Percentiles rank a stretch among this genome's conserved stretches.
phyloP scores from a whole-genome alignment of 2,888 invertebrate genomes.

The Pachymerium ferrugineum region DNA sequence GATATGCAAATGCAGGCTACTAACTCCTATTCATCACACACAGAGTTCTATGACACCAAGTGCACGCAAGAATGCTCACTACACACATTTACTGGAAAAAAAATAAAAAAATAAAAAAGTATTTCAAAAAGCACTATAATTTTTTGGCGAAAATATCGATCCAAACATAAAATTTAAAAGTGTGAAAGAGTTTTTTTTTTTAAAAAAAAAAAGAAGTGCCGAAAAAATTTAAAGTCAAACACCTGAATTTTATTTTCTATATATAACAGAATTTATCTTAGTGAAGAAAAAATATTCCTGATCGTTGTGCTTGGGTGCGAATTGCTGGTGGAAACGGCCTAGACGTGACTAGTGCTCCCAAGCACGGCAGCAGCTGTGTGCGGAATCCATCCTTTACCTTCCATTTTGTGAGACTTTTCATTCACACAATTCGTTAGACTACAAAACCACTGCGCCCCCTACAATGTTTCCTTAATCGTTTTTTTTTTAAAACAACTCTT shows the following conservation, averaged over 20 bases:
- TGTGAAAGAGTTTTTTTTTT: no score
- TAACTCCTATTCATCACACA: constrained; percentile 25
- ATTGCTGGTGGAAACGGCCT: constrained; percentile 8
- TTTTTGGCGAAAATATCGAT: background rate
- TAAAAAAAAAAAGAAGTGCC: background rate
- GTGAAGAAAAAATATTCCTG: constrained; percentile 17
- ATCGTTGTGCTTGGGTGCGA: constrained; percentile 27
- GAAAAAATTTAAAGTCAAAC: no score
- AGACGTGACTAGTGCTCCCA: constrained; percentile 19
- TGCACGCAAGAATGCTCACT: background rate
- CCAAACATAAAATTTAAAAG: no score
- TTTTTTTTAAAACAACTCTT: background rate
- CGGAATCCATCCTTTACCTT: constrained; percentile 18
- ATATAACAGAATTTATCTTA: constrained; percentile 15
- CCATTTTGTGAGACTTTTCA: constrained; percentile 5
- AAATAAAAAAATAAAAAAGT: background rate
- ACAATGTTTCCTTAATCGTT: background rate
- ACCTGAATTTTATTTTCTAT: constrained; percentile 22
- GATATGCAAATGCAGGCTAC: constrained; percentile 27
- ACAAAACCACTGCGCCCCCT: background rate
- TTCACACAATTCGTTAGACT: constrained; percentile 14
- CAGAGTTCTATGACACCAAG: constrained; percentile 16
- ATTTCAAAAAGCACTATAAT: no score
- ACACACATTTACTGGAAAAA: background rate
- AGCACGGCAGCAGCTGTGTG: constrained; percentile 12